Evolutionary conservation across 2,797 vertebrate genomes (phyloP), one percentile per base, ranked within the genome.

Genomic region (Oreortyx pictus): DNA sequence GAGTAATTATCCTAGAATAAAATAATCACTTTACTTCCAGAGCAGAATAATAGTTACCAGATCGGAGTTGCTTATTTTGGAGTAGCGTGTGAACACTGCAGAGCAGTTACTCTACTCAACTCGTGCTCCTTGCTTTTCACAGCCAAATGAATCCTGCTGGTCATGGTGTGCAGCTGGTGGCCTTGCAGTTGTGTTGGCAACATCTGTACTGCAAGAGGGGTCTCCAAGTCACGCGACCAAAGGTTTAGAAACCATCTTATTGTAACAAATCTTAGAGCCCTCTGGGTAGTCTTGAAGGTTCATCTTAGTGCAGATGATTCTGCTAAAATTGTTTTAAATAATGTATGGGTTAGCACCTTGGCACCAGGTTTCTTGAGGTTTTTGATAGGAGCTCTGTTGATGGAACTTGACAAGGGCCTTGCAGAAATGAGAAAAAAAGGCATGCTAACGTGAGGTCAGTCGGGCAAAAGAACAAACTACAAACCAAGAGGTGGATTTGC

Each of bases 1-100:
- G 95, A 95, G 89, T 89, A 94, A 96, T 96, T 95, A 96, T 94
- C 91, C 90, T 78, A 88, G 96, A 96, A 96, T 93, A 96, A 96
- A 96, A 95, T 93, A 91, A 94, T 89, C 72, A 65, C 79, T 66
- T 73, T 74, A 54, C 83, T 95, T 93, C 88, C 77, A 88, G 74
- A 90, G 78, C 41, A 76, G 92, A 74, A 76, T 93, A 92, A 95
- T 95, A 94, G 83, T 88, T 93, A 78, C 66, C 86, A 65, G 88
- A 88, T 82, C 74, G 76, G 73, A 57, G 78, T 74, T 84, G 81
- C 96, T 95, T 93, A 93, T 95, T 95, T 95, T 94, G 81, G 90
- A 88, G 41, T 73, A 64, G 35, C 60, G 44, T 47, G 57, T 52
- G 77, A 91, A 52, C 56, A 64, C 60, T n/a, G 64, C 80, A 47